These are phyloP conservation scores for Drosophila chauvacae DNA, from an alignment of 1,140 invertebrate species.

Conservation along the genomic window DNA sequence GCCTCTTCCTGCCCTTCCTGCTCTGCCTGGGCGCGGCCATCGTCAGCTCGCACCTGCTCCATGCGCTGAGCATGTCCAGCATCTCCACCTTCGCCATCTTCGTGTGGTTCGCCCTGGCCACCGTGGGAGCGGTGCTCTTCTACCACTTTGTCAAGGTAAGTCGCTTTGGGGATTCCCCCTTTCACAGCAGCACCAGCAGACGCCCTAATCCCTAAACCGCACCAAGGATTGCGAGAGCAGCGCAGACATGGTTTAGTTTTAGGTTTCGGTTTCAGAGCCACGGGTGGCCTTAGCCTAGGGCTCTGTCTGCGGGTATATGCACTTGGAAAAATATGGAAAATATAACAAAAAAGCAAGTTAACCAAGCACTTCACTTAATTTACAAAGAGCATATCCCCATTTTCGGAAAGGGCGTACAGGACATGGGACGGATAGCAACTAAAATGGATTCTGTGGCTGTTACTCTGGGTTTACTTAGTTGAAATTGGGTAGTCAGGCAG, in stretches of 20 bases:
- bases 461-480: too few relatives aligned
- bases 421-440: neutral
- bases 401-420: neutral
- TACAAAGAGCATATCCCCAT: neutral
- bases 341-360: neutral
- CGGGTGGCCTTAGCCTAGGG: conserved; percentile 28
- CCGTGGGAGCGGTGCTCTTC: conserved; percentile 90
- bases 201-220: conserved; percentile 71
- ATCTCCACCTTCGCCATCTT: conserved; percentile 91
- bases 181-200: conserved; percentile 36
- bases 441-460: neutral
- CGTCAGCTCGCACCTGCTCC: conserved; percentile 89
- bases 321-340: conserved; percentile 2
- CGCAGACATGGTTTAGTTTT: conserved; percentile 20
- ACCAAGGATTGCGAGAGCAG: conserved; percentile 22
- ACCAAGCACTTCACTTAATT: neutral
- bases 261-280: conserved; percentile 56
- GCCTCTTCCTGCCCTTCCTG: conserved; percentile 90
- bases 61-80: conserved; percentile 89
- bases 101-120: conserved; percentile 89
- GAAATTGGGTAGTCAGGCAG: too few relatives aligned
- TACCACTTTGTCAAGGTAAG: conserved; percentile 93
- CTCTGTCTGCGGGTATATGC: conserved; percentile 23
- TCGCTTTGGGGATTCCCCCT: conserved; percentile 39
- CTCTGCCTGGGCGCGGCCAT: conserved; percentile 91